Base-by-base conservation (phyloP, 1,140 invertebrate species). In the Bombus terrestris region DNA sequence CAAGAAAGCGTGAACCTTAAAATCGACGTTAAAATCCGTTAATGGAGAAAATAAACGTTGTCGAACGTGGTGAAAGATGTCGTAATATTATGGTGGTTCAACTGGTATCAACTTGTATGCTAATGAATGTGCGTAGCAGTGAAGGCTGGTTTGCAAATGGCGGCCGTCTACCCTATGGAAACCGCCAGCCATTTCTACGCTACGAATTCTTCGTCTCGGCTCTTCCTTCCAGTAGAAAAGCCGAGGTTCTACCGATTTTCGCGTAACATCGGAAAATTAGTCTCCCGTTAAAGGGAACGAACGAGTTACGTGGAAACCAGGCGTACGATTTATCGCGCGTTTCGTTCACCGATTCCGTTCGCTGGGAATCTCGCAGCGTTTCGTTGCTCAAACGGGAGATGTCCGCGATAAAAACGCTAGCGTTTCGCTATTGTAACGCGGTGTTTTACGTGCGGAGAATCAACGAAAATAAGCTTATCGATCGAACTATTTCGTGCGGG, bases 131-230 rank as follows among this genome's bases (percentile, higher is more conserved):
- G 66, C 57, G 47, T 39, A 57, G 62, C 79, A 43, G 75, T 74
- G 76, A 68, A 83, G 83, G 83, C 89, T 88, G 80, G 76, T 90
- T 91, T 91, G 86, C 88, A 91, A 91, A 91, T 91, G 90, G 90
- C 90, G 90, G 78, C 86, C 78, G 72, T 82, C 74, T 71, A 90
- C 80, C 76, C 86, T 83, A 47, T 57, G 53, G 47, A 47, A 59
- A 39, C 25, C 88, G 89, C 68, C 90, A 91, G 89, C 90, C 90
- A 91, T 91, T 91, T 91, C 91, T 91, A 91, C 90, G 90, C 87
- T 85, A 39, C 62, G 41, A 83, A 43, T 25, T 62, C 41, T 66
- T 62, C 32, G 15, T 66, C 81, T 82, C 71, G 43, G 4, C 0
- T n/a, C 25, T 22, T 25, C n/a, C 25, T 8, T 9, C 25, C 43